Evolutionary conservation across 2,797 vertebrate species (phyloP), one percentile per base, ranked within the genome.

Genomic region (Oreochromis grahami): DNA sequence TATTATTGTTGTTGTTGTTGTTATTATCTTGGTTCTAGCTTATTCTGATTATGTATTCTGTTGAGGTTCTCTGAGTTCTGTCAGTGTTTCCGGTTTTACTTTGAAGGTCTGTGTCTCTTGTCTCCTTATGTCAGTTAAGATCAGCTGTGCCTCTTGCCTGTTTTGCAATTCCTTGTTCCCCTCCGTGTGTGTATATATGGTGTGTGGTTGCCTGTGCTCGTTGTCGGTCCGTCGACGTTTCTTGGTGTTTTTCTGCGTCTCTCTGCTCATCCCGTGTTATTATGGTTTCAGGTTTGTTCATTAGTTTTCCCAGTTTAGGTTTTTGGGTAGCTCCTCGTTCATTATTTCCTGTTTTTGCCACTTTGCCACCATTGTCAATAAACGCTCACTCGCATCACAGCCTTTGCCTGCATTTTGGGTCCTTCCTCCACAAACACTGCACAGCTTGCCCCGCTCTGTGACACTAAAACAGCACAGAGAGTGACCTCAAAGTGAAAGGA

Each of bases 201-300:
- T 53, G 1, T 24, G 51, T 24, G 51, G 0, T 53, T 0, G 11
- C 51, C 51, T 53, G 51, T 53, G 51, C n/a, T 7, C 0, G 6
- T 52, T 53, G 51, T 53, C 1, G n/a, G 51, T 52, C 51, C 1
- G 1, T 53, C 11, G 0, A 11, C 5, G 6, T 53, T 53, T 24
- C n/a, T 53, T 53, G n/a, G 51, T 24, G 51, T 4, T 24, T 53
- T 7, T 34, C 32, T 2, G 3, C 2, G 6, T 53, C 51, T 53
- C 0, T 53, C 11, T 24, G 21, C 21, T 4, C 51, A 53, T 53
- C 0, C 3, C 1, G 0, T 53, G 11, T 13, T 53, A 53, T 53
- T 53, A 24, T 24, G 51, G 0, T 13, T 53, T 53, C 13, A 11
- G 51, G 11, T 53, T 53, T 53, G 3, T 53, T 53, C 11, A 3